Percentiles rank a stretch among this genome's conserved stretches.
Conservation (phyloP, 2,113 vertebrate genomes). For the Ophthalmolycus amberensis region DNA sequence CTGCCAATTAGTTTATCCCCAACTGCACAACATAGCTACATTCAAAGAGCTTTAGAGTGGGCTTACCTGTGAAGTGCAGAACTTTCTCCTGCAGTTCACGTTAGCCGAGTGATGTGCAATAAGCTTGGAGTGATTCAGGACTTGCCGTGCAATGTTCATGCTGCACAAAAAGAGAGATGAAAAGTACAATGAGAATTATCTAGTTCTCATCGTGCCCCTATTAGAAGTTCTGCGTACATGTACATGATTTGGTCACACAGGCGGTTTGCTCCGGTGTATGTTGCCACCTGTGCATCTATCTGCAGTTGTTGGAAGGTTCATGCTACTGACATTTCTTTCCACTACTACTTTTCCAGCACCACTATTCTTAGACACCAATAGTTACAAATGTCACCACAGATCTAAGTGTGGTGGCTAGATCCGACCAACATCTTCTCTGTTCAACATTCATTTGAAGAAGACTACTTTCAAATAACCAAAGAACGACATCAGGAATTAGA, state of each 20-base stretch:
- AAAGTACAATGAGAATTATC: background rate
- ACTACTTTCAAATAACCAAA: background rate
- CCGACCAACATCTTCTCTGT: background rate
- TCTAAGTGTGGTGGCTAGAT: background rate
- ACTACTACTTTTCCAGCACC: background rate
- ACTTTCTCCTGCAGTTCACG: conserved; percentile 32
- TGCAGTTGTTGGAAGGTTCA: background rate
- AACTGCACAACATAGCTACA: background rate
- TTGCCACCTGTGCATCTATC: background rate
- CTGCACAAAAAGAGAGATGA: conserved; percentile 38
- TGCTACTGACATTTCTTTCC: background rate
- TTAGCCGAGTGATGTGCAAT: conserved; percentile 13
- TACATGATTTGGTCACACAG: background rate
- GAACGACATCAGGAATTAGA: background rate
- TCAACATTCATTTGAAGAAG: background rate
- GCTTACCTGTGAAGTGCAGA: conserved; percentile 75
- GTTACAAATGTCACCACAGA: background rate
- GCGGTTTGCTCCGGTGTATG: background rate
- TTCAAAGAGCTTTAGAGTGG: background rate
- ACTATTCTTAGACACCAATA: background rate
- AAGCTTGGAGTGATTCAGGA: conserved; percentile 40
- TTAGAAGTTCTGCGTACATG: too few species aligned
- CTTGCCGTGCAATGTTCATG: conserved; percentile 65
- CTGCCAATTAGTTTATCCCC: background rate
- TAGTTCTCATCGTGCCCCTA: background rate